Base-by-base conservation (phyloP, 2,797 vertebrate species). In the Limnodromus scolopaceus region DNA sequence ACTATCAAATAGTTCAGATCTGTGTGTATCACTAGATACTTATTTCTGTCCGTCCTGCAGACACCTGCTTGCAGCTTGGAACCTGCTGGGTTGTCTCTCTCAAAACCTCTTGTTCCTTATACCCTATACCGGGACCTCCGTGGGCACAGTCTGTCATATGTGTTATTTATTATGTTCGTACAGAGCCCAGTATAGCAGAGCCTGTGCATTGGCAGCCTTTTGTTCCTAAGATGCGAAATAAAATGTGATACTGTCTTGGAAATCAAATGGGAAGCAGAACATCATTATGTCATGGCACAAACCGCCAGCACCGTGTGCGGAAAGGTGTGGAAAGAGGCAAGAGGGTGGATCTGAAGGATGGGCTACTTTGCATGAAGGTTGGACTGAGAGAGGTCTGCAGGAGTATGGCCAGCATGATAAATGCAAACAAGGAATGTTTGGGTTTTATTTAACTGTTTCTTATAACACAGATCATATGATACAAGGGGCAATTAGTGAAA, bases 301-400 rank as follows among this genome's bases (percentile, higher is more conserved):
- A 63, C 13, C 3, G 2, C 18, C 0, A 5, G 23, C 41, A 19
- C 23, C 57, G 38, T 18, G 12, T 11, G 38, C 19, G 53, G 54
- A 58, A 69, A 58, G 3, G 38, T 53, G 41, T 72, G 32, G 39
- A n/a, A 87, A 45, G 6, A 34, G 17, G 49, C 63, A 54, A 32
- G 27, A 86, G n/a, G 7, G 16, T 39, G 20, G 45, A 55, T 30
- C 1, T 0, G 0, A 63, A 51, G n/a, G 6, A 38, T 16, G 41
- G 66, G 30, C 12, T 36, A 43, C 4, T 19, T 89, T 4, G 4
- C 18, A 7, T 14, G 24, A 60, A 74, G n/a, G 14, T 38, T 75
- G 75, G 34, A 38, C 28, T 19, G 30, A 63, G 75, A 58, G 45
- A 82, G 4, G 8, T 22, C 43, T 55, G 41, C 24, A 60, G 32